Base-by-base conservation (phyloP, 1,140 invertebrate genomes). In the Eriosoma lanigerum region DNA sequence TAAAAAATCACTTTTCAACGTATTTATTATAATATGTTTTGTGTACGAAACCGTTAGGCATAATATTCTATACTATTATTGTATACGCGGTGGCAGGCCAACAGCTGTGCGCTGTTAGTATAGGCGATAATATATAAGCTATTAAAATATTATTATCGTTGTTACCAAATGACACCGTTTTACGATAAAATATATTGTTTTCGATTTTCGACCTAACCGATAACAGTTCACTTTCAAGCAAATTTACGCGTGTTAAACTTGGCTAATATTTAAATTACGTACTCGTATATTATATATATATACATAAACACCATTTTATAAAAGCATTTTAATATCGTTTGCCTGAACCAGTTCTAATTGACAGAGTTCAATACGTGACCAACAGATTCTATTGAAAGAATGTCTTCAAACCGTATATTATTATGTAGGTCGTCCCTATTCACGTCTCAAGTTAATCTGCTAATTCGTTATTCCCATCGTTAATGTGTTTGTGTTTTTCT, bases 311-410 rank as follows among this genome's bases (percentile, higher is more conserved):
- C n/a, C n/a, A n/a, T n/a, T n/a, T n/a, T n/a, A n/a, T n/a, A n/a
- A n/a, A n/a, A n/a, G n/a, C n/a, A n/a, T n/a, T n/a, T n/a, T n/a
- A n/a, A n/a, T n/a, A n/a, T n/a, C 44, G 64, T 24, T 68, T 38
- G 64, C 38, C 19, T 68, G 66, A 68, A 68, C 66, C 21, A 68
- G 66, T 68, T 68, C 5, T 48, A 24, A 68, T 48, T 68, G 66
- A 48, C 66, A 48, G 66, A 68, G 66, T 68, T 68, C 66, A 68
- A 68, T 68, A 68, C 66, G 66, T 68, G 66, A 68, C 66, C 21
- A 44, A 21, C 44, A 48, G 12, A 68, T 46, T 68, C 38, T 15
- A 13, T 21, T 3, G 38, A 68, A 68, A 68, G 66, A 68, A 48
- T 46, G 38, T 46, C n/a, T 68, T 68, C 64, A 17, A 17, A 5